Percentiles rank a stretch among this genome's conserved stretches.
These are phyloP conservation scores for Monopterus albus DNA, from an alignment of 2,113 vertebrate species.

Conservation along the genomic window DNA sequence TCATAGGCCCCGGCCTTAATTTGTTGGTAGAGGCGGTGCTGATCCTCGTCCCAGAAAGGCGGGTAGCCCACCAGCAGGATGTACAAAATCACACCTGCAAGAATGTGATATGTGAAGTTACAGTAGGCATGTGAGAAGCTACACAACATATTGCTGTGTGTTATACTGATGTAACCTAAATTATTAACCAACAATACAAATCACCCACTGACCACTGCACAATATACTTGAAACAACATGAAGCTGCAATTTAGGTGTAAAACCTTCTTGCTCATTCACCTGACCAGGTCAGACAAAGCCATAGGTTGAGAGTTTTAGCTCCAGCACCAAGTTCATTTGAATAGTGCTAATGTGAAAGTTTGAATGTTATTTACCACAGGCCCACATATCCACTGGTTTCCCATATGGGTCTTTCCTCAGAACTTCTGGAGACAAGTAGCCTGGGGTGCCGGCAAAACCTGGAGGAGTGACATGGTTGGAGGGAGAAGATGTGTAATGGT, in stretches of 20 bases:
- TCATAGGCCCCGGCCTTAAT: slow-evolving; percentile 98
- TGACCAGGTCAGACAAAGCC: not conserved
- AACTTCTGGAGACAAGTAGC: slow-evolving; percentile 96
- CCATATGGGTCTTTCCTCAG: slow-evolving; percentile 98
- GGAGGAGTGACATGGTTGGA: slow-evolving; percentile 52
- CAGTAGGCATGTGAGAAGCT: not conserved
- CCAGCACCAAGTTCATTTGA: slow-evolving; percentile 6
- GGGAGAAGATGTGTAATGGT: slow-evolving; percentile 40
- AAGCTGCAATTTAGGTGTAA: not conserved
- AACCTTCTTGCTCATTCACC: not conserved
- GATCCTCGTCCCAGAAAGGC: slow-evolving; percentile 99
- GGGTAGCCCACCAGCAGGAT: slow-evolving; percentile 98
- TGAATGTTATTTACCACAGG: slow-evolving; percentile 89
- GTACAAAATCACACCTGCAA: slow-evolving; percentile 95
- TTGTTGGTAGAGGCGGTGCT: slow-evolving; percentile 97
- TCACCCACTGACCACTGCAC: not conserved
- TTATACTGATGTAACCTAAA: not conserved
- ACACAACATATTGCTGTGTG: not conserved
- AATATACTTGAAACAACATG: slow-evolving; percentile 11
- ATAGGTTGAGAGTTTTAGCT: not conserved
- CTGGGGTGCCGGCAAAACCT: slow-evolving; percentile 98
- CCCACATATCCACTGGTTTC: slow-evolving; percentile 99
- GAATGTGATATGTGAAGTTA: slow-evolving; percentile 20
- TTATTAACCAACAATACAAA: not conserved
- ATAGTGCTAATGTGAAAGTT: slow-evolving; percentile 24